Conservation (phyloP, 2,888 invertebrate genomes). For the Ernsta delagoae region DNA sequence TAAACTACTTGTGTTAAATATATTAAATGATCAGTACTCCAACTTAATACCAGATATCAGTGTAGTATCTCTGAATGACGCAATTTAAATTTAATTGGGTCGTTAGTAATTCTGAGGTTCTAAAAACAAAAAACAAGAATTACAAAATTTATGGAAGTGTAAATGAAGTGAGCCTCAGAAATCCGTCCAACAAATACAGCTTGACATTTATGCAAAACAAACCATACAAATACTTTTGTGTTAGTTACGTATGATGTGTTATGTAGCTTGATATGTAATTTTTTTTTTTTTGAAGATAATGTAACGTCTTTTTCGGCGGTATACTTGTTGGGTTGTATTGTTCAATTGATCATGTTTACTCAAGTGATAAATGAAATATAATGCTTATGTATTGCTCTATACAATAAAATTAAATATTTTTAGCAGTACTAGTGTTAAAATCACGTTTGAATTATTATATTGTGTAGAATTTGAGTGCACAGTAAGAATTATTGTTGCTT, state of each 20-base stretch:
- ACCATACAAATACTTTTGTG: background rate
- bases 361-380: background rate
- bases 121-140: background rate
- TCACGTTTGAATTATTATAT: conserved; percentile 5
- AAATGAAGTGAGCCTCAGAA: conserved; percentile 1
- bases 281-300: background rate
- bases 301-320: background rate
- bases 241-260: too few relatives aligned
- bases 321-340: conserved; percentile 26
- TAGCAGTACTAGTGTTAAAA: conserved; percentile 7
- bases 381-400: background rate
- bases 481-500: background rate
- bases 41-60: conserved; percentile 17
- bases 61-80: background rate
- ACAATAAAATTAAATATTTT: too few relatives aligned
- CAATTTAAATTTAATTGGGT: background rate
- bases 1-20: conserved; percentile 11
- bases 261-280: background rate
- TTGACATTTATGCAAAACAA: background rate
- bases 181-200: conserved; percentile 12
- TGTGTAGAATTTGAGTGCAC: background rate
- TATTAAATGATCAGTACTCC: conserved; percentile 20
- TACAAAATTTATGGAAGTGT: background rate
- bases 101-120: conserved; percentile 5
- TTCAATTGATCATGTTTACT: conserved; percentile 13